These are phyloP conservation scores for Gortyna flavago DNA, from an alignment of 2,888 invertebrate genomes.

Conservation along the genomic window DNA sequence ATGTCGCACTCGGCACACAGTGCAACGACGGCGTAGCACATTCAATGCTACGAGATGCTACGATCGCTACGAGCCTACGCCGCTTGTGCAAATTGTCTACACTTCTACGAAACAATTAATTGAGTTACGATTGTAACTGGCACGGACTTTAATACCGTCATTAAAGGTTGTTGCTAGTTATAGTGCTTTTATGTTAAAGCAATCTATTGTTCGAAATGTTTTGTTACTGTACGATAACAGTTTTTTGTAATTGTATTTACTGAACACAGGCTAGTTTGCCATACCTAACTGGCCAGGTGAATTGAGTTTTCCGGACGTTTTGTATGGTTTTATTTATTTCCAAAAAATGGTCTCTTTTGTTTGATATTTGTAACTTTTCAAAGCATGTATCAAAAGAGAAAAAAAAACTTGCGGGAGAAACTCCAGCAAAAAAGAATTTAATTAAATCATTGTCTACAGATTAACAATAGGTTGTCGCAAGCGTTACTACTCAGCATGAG, in stretches of 20 bases:
- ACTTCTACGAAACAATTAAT: constrained; percentile 53
- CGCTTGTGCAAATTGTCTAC: constrained; percentile 52
- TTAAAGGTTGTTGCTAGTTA: constrained; percentile 31
- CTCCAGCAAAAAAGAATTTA: not conserved
- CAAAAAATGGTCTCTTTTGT: not conserved
- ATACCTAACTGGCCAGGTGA: not conserved
- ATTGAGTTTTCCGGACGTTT: constrained; percentile 3
- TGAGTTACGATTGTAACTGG: constrained; percentile 51
- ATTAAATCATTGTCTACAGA: not conserved
- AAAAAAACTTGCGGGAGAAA: not conserved
- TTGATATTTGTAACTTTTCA: not conserved
- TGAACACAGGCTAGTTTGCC: not conserved
- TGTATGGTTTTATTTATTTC: not conserved
- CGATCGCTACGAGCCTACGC: constrained; percentile 57
- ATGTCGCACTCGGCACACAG: constrained; percentile 21
- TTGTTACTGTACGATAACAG: not conserved
- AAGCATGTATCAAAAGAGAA: constrained; percentile 4
- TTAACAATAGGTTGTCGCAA: not conserved
- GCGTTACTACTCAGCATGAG: not conserved
- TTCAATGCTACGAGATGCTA: constrained; percentile 57
- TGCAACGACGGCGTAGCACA: constrained; percentile 51
- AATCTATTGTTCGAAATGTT: not conserved
- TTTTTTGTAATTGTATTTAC: not conserved
- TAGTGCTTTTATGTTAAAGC: constrained; percentile 25
- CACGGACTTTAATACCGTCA: constrained; percentile 32